These are phyloP conservation scores for Bombus cullumanus DNA, from an alignment of 1,140 invertebrate species.

Conservation along the genomic window DNA sequence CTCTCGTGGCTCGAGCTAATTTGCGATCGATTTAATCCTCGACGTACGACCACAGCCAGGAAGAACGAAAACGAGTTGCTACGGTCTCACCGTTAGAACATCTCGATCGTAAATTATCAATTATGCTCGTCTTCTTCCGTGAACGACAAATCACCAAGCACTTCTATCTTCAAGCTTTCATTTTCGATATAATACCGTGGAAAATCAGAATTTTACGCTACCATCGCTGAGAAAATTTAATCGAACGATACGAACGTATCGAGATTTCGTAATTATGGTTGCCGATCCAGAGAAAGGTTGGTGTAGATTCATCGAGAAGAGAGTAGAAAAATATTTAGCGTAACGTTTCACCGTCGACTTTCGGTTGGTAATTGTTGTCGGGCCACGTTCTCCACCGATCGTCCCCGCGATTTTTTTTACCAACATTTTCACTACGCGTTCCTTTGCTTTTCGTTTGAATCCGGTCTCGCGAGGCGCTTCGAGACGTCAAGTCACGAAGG, in stretches of 20 bases:
- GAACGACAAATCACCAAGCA: background rate
- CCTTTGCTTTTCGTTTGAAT: conserved; percentile 8
- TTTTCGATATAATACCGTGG: background rate
- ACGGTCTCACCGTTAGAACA: background rate
- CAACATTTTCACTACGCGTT: conserved; percentile 12
- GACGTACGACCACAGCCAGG: background rate
- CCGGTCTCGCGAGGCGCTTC: conserved; percentile 9
- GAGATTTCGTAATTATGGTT: background rate
- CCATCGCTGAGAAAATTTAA: background rate
- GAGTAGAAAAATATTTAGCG: conserved; percentile 13
- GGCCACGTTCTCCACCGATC: background rate
- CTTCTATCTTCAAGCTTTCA: background rate
- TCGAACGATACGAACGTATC: too few species aligned
- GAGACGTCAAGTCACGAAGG: conserved; percentile 48
- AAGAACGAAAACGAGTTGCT: background rate
- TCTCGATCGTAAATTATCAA: conserved; percentile 51
- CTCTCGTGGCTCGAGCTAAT: conserved; percentile 52
- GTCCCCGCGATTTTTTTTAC: conserved; percentile 36
- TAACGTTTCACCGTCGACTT: background rate
- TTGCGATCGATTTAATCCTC: conserved; percentile 53
- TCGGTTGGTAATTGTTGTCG: conserved; percentile 3
- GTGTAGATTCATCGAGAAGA: too few species aligned
- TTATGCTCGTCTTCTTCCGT: conserved; percentile 3
- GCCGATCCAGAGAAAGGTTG: background rate
- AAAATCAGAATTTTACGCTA: background rate